Conservation (phyloP, 2,888 invertebrate species). For the Protodeltote pygarga region DNA sequence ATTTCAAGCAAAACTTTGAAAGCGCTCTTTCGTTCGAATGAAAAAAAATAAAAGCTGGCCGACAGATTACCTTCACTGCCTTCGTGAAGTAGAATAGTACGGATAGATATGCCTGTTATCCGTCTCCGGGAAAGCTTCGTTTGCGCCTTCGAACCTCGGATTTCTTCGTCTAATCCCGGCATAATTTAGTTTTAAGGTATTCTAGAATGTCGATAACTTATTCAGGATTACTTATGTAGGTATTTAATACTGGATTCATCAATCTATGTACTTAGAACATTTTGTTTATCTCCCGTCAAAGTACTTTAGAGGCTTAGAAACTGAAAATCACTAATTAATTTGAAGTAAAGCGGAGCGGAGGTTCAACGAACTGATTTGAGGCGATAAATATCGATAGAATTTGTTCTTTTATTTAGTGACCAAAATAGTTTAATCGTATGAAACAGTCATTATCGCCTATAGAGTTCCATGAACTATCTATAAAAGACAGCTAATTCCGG, state of each 20-base stretch:
- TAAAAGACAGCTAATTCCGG: no score
- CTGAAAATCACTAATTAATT: background rate
- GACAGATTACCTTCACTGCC: conserved; percentile 30
- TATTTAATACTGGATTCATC: conserved; percentile 2
- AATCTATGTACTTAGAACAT: background rate
- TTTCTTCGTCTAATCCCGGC: conserved; percentile 49
- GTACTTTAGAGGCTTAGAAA: background rate
- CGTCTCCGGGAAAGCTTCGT: conserved; percentile 13
- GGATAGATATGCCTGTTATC: conserved; percentile 21
- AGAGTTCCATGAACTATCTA: no score
- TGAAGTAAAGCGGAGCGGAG: background rate
- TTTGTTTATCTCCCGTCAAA: background rate
- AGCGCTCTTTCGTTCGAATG: conserved; percentile 43
- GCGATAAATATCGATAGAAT: no score
- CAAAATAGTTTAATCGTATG: no score
- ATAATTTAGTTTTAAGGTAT: conserved; percentile 54
- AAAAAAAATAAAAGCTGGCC: conserved; percentile 48
- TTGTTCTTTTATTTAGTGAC: no score
- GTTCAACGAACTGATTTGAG: background rate
- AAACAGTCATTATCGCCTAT: no score
- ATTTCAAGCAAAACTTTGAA: conserved; percentile 37
- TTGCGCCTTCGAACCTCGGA: conserved; percentile 23
- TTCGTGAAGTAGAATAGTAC: conserved; percentile 1
- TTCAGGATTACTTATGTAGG: conserved; percentile 20
- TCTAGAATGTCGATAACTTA: conserved; percentile 37